Evolutionary conservation across 2,888 invertebrate species (phyloP).

Genomic region (Helobdella robusta): DNA sequence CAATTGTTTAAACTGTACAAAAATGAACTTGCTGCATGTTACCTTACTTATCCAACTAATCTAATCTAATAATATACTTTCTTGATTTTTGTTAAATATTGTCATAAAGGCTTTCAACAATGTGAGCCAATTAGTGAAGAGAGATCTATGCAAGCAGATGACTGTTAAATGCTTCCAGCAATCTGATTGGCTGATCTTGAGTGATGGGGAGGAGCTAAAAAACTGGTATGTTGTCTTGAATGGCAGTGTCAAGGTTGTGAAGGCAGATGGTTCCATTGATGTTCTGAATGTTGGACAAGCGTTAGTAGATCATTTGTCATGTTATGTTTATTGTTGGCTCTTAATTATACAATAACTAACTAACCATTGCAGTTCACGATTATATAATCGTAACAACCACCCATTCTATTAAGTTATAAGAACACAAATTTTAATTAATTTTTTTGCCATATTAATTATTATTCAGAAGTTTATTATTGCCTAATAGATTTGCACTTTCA

Average conservation of each 20-base stretch:
- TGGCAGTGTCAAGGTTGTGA: slow-evolving; percentile 15
- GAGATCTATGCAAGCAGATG: slow-evolving; percentile 11
- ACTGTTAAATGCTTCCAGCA: background rate
- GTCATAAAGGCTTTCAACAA: slow-evolving; percentile 11
- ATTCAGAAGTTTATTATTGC: too few relatives aligned
- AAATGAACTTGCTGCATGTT: too few relatives aligned
- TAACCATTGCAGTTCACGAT: too few relatives aligned
- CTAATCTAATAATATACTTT: background rate
- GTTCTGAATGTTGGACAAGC: slow-evolving; percentile 11
- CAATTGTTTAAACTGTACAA: too few relatives aligned
- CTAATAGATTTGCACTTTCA: too few relatives aligned
- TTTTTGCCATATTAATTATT: too few relatives aligned
- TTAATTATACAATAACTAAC: too few relatives aligned
- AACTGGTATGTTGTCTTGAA: slow-evolving; percentile 16
- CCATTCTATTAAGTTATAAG: too few relatives aligned
- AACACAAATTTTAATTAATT: too few relatives aligned
- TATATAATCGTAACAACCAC: too few relatives aligned
- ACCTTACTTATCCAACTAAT: too few relatives aligned
- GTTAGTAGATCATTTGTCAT: slow-evolving; percentile 8
- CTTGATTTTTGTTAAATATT: background rate
- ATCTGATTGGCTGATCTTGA: background rate
- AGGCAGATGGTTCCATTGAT: slow-evolving; percentile 19
- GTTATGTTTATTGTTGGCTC: too few relatives aligned
- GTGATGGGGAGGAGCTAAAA: slow-evolving; percentile 1
- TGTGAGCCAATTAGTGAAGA: slow-evolving; percentile 14